These are phyloP conservation scores for Brachyptera risi DNA, from an alignment of 2,888 invertebrate genomes.

Conservation along the genomic window DNA sequence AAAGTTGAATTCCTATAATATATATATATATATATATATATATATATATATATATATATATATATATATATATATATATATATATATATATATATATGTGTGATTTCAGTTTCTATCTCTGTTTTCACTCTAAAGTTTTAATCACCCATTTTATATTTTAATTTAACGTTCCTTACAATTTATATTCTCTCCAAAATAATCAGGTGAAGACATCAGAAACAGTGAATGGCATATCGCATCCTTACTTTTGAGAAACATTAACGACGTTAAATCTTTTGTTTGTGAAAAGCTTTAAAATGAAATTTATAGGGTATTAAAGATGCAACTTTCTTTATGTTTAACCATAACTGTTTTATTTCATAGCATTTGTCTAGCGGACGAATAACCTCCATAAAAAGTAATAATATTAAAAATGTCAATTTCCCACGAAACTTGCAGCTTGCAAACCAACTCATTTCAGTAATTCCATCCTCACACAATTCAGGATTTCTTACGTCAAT, in stretches of 20 bases:
- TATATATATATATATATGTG: no score
- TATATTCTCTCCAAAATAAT: neutral
- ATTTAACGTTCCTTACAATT: constrained; percentile 7
- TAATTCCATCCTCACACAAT: no score
- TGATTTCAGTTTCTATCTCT: no score
- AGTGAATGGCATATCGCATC: neutral
- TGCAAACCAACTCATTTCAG: no score
- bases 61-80: no score
- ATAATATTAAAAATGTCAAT: neutral
- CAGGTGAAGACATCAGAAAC: constrained; percentile 9
- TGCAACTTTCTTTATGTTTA: constrained; percentile 9
- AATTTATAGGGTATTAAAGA: constrained; percentile 14
- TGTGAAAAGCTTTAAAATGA: constrained; percentile 15
- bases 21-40: neutral
- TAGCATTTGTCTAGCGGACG: no score
- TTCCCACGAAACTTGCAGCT: no score
- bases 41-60: neutral
- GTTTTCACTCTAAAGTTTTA: constrained; percentile 7
- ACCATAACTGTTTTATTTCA: constrained; percentile 16
- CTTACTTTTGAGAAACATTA: constrained; percentile 3
- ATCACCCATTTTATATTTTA: constrained; percentile 9
- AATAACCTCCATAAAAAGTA: neutral
- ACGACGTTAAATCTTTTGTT: constrained; percentile 18
- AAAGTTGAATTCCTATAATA: neutral
- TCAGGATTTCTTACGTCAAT: constrained; percentile 12